Evolutionary conservation across 2,113 vertebrate species (phyloP).

Genomic region (Piprites chloris): DNA sequence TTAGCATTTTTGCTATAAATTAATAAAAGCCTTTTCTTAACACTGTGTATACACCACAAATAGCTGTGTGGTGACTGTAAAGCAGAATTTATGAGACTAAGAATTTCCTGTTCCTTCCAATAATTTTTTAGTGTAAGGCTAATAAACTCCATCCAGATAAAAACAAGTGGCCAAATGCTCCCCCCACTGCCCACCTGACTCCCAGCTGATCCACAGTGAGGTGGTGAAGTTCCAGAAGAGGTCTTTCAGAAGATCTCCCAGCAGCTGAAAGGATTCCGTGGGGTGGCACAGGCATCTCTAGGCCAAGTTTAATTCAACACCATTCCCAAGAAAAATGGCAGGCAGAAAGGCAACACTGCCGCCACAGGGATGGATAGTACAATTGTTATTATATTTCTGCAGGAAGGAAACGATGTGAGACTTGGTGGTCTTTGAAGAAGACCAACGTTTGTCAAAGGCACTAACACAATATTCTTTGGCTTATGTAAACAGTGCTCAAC

Average conservation of each 20-base stretch:
- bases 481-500: background rate
- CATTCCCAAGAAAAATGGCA: background rate
- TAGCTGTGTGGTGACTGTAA: background rate
- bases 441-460: background rate
- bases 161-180: background rate
- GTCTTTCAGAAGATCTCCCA: background rate
- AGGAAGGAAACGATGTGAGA: background rate
- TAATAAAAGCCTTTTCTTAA: background rate
- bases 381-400: background rate
- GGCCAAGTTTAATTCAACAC: background rate
- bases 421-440: background rate
- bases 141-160: background rate
- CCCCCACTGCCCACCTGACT: background rate
- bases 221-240: background rate
- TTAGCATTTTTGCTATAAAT: constrained; percentile 52
- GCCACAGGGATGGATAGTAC: accelerated
- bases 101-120: background rate
- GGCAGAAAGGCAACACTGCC: background rate
- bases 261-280: background rate
- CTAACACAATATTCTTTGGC: background rate
- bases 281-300: background rate
- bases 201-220: accelerated
- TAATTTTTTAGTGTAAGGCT: background rate
- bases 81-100: background rate
- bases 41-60: background rate